phyloP scores from a whole-genome alignment of 2,888 invertebrate species.

The Dynastes grantii region DNA sequence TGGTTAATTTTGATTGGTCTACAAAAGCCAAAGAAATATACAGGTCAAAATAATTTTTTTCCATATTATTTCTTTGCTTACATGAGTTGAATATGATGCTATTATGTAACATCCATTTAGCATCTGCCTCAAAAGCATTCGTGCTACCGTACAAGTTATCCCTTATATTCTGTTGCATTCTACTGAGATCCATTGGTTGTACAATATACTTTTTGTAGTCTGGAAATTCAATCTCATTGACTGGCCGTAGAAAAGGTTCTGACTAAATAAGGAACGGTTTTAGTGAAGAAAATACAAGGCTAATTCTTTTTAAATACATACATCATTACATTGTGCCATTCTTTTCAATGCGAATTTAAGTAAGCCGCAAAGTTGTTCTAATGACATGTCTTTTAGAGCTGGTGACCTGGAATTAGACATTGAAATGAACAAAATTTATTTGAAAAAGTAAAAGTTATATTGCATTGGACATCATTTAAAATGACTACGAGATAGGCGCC shows the following conservation, averaged over 20 bases:
- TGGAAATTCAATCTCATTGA: conserved; percentile 80
- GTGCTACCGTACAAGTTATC: conserved; percentile 87
- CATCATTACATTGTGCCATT: conserved; percentile 87
- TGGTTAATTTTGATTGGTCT: conserved; percentile 86
- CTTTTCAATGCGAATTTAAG: conserved; percentile 85
- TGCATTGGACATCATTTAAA: neutral
- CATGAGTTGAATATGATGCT: conserved; percentile 92
- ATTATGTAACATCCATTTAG: conserved; percentile 95
- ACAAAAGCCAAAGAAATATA: conserved; percentile 51
- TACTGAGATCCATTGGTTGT: conserved; percentile 88
- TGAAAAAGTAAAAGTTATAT: neutral
- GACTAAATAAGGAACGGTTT: conserved; percentile 72
- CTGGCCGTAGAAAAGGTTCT: conserved; percentile 85
- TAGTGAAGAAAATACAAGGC: neutral
- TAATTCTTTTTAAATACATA: conserved; percentile 70
- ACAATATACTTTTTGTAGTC: conserved; percentile 88
- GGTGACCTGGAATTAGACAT: conserved; percentile 72
- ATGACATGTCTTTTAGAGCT: conserved; percentile 81
- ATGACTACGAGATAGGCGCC: no score
- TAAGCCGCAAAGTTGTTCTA: conserved; percentile 84
- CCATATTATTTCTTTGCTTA: conserved; percentile 68
- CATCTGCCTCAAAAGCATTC: conserved; percentile 91
- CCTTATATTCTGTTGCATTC: conserved; percentile 84
- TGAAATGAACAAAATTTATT: neutral
- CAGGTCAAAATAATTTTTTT: neutral